Percentiles rank a stretch among this genome's conserved stretches.
These are phyloP conservation scores for Melitaea athalia DNA, from an alignment of 2,888 invertebrate genomes.

Conservation along the genomic window DNA sequence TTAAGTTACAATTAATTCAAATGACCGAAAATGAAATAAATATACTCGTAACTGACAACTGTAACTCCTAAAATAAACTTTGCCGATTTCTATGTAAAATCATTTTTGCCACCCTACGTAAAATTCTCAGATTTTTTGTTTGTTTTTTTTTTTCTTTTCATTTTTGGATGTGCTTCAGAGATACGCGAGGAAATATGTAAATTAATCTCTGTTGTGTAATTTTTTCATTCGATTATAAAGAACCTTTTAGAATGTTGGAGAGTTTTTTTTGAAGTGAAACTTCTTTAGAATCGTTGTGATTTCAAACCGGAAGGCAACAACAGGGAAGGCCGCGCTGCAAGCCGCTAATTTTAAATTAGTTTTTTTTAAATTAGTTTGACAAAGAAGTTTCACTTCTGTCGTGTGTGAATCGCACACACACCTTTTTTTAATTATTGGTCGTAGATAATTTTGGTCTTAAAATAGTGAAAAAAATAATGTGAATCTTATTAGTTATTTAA, in stretches of 20 bases:
- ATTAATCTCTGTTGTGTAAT: not conserved
- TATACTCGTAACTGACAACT: too few relatives aligned
- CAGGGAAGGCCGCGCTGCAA: too few relatives aligned
- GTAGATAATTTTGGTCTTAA: too few relatives aligned
- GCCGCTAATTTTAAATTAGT: too few relatives aligned
- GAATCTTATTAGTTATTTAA: too few relatives aligned
- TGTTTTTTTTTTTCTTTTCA: slow-evolving; percentile 3
- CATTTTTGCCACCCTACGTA: slow-evolving; percentile 8
- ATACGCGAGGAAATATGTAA: slow-evolving; percentile 4
- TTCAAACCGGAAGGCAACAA: too few relatives aligned
- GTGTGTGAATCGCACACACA: too few relatives aligned
- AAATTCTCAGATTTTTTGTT: slow-evolving; percentile 7
- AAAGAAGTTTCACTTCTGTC: too few relatives aligned
- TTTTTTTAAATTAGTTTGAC: too few relatives aligned
- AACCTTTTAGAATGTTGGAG: not conserved
- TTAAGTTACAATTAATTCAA: not conserved
- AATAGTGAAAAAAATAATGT: too few relatives aligned
- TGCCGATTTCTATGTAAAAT: slow-evolving; percentile 18
- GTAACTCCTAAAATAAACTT: slow-evolving; percentile 7
- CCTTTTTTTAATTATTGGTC: not conserved
- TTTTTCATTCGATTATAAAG: slow-evolving; percentile 1
- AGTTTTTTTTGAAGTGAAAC: too few relatives aligned
- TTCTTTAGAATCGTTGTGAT: too few relatives aligned
- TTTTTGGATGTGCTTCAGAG: not conserved
- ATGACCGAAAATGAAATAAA: not conserved